Conservation (phyloP, 2,113 vertebrate species). For the Gambusia holbrooki region DNA sequence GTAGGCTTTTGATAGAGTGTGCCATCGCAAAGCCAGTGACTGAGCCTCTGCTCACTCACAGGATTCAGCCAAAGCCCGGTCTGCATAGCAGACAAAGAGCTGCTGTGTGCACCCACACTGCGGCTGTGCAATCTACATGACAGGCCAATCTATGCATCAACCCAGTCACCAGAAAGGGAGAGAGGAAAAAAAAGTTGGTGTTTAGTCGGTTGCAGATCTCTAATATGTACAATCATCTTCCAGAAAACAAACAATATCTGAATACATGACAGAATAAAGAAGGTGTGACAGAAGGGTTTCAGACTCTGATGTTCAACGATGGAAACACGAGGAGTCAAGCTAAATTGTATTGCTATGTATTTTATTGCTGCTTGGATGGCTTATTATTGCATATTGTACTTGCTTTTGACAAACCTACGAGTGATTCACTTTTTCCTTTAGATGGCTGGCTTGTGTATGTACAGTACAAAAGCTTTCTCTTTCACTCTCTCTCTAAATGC, state of each 20-base stretch:
- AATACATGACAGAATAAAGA: not conserved
- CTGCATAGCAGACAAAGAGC: slow-evolving; percentile 48
- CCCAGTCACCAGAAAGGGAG: not conserved
- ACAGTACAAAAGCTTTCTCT: not conserved
- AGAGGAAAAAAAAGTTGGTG: not conserved
- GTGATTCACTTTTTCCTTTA: not conserved
- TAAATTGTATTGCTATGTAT: not conserved
- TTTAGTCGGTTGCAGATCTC: not conserved
- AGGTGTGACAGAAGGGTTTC: not conserved
- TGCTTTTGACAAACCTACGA: not conserved
- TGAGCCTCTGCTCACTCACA: slow-evolving; percentile 55
- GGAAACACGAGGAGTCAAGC: not conserved
- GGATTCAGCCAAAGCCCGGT: slow-evolving; percentile 48
- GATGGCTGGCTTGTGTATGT: not conserved
- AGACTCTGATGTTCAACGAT: not conserved
- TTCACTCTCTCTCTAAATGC: slow-evolving; percentile 11
- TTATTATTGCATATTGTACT: not conserved
- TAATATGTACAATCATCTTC: not conserved
- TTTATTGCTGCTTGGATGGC: not conserved
- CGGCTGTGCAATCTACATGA: slow-evolving; percentile 24
- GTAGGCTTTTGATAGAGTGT: slow-evolving; percentile 53
- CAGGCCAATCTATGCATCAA: slow-evolving; percentile 16
- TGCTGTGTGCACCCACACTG: slow-evolving; percentile 31
- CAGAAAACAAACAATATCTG: not conserved
- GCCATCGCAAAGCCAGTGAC: slow-evolving; percentile 51